These are phyloP conservation scores for Bradypodion pumilum DNA, from an alignment of 2,797 vertebrate species.

Conservation along the genomic window DNA sequence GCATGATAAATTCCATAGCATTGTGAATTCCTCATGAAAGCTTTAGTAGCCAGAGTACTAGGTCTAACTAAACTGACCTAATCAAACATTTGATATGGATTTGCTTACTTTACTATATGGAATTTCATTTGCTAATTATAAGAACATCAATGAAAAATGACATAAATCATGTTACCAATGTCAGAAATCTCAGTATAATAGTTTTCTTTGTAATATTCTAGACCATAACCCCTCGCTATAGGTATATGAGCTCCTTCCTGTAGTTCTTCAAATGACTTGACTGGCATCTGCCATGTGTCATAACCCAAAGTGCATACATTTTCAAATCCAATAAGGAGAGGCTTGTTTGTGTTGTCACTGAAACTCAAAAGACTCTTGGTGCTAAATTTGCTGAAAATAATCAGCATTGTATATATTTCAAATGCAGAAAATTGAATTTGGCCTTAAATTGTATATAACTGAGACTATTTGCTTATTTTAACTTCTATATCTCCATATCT, in stretches of 20 bases:
- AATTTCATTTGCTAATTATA: not conserved
- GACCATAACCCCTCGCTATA: fast-evolving
- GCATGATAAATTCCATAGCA: fast-evolving
- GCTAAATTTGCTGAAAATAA: not conserved
- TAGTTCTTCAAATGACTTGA: not conserved
- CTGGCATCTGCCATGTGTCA: not conserved
- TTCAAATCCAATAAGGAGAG: slow-evolving; percentile 9
- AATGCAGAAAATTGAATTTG: fast-evolving
- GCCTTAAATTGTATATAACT: not conserved
- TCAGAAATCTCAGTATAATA: not conserved
- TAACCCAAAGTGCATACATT: not conserved
- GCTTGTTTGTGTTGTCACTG: not conserved
- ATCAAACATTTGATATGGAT: not conserved
- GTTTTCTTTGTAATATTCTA: fast-evolving
- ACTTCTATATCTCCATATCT: too few relatives aligned
- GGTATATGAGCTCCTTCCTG: not conserved
- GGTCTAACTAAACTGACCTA: too few relatives aligned
- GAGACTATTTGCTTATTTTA: not conserved
- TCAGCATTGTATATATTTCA: too few relatives aligned
- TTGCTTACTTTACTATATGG: slow-evolving; percentile 5
- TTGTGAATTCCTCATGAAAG: fast-evolving
- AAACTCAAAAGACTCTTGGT: not conserved
- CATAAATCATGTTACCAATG: not conserved
- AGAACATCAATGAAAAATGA: not conserved
- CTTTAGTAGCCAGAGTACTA: not conserved